phyloP scores from a whole-genome alignment of 1,140 invertebrate genomes.

The Diabrotica virgifera region DNA sequence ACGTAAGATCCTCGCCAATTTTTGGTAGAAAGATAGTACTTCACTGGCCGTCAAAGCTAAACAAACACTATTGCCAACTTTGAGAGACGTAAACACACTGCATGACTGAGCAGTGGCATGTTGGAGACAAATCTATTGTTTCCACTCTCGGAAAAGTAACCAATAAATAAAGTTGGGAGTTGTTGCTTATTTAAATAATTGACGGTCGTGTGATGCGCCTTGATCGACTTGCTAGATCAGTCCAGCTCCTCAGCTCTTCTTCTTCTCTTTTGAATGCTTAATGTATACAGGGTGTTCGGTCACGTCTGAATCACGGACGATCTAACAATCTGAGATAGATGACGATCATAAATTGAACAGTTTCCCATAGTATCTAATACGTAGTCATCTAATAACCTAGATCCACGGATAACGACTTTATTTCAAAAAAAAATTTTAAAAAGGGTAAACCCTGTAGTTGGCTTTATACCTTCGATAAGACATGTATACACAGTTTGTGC shows the following conservation, averaged over 20 bases:
- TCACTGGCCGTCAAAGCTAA: background rate
- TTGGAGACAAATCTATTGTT: slow-evolving; percentile 47
- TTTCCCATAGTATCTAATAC: too few relatives aligned
- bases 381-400: too few relatives aligned
- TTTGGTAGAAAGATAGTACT: too few relatives aligned
- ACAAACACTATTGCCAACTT: slow-evolving; percentile 17
- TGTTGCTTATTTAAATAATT: slow-evolving; percentile 39
- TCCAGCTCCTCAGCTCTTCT: background rate
- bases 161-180: slow-evolving; percentile 43
- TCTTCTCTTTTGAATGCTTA: background rate
- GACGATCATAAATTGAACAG: too few relatives aligned
- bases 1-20: too few relatives aligned
- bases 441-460: too few relatives aligned
- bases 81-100: slow-evolving; percentile 12
- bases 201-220: slow-evolving; percentile 37
- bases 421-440: too few relatives aligned
- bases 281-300: background rate
- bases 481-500: too few relatives aligned
- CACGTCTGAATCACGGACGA: background rate
- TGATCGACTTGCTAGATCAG: background rate
- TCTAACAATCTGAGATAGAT: background rate
- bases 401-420: too few relatives aligned
- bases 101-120: slow-evolving; percentile 38
- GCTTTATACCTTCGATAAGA: too few relatives aligned
- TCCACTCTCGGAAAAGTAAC: slow-evolving; percentile 34